A percentile compares a stretch with the other conserved stretches of the same genome.
phyloP scores from a whole-genome alignment of 2,888 invertebrate genomes.

The Lithophane leautieri region DNA sequence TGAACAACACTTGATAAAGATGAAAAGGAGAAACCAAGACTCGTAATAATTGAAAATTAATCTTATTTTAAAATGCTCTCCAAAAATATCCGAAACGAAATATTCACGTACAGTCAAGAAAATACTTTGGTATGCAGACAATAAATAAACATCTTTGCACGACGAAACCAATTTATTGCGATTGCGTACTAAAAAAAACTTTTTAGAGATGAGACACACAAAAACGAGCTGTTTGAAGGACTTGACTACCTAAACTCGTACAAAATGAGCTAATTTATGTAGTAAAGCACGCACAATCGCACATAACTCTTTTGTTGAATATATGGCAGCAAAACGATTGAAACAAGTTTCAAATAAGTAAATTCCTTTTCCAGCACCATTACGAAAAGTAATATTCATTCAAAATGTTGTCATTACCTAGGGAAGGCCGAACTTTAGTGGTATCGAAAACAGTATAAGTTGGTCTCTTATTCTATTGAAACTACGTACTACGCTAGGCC shows the following conservation, averaged over 20 bases:
- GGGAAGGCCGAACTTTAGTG: background rate
- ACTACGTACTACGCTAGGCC: background rate
- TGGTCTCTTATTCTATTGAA: background rate
- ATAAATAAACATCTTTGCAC: slow-evolving; percentile 41
- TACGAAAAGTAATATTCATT: background rate
- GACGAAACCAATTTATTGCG: slow-evolving; percentile 6
- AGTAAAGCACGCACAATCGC: too few species aligned
- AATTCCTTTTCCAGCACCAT: background rate
- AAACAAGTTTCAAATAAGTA: background rate
- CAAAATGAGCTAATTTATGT: background rate
- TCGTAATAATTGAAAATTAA: background rate
- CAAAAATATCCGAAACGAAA: too few species aligned
- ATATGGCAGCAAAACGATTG: background rate
- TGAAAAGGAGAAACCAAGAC: background rate
- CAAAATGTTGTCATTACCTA: background rate
- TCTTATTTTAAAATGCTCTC: too few species aligned
- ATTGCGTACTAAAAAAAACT: background rate
- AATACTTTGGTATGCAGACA: slow-evolving; percentile 39
- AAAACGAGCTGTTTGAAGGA: background rate
- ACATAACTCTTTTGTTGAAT: background rate
- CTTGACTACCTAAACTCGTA: background rate
- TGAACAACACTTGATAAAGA: background rate
- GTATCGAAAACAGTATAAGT: background rate
- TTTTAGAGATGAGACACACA: slow-evolving; percentile 1
- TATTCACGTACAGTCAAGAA: background rate